Base-by-base conservation (phyloP, 2,797 vertebrate species). In the Ctenochaetus hawaiiensis region DNA sequence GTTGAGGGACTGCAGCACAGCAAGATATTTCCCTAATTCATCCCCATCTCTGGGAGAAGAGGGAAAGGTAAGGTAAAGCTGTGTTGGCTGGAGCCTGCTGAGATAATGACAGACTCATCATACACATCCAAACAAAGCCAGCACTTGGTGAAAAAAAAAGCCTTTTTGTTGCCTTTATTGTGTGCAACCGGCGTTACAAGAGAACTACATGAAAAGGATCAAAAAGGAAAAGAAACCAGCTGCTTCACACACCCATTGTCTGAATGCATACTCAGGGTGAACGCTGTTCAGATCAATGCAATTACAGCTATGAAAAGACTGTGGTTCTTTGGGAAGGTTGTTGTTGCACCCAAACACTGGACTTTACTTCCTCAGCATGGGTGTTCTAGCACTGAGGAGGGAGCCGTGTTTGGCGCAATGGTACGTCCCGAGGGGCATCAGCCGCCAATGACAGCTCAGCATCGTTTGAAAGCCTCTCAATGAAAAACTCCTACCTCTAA, bases 401-500 rank as follows among this genome's bases (percentile, higher is more conserved):
- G 72, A 70, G 65, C 84, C 44, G n/a, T 75, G 71, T 86, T 87
- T 43, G 22, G 68, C 57, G 58, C 77, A 76, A 30, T 47, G 75
- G 61, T 62, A 67, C 16, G 34, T 86, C 87, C 81, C 82, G 5
- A 8, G 69, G 71, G 79, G 78, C 58, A 71, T 83, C 82, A 74
- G 81, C 83, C 84, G 22, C 89, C 88, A 89, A 85, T 88, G 85
- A 87, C 76, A 81, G 75, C 83, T 78, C 74, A 63, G 77, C 75
- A 7, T 82, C 49, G n/a, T 91, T 92, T 87, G 82, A 91, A 90
- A 88, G 85, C 80, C 83, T 87, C 88, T 92, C 83, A 82, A 84
- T 84, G 69, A 92, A 85, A 30, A 90, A 92, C 86, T 86, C 86
- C 84, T 88, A 79, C 75, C 84, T 91, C 89, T 94, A 94, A 94